A percentile compares a stretch with the other conserved stretches of the same genome.
phyloP scores from a whole-genome alignment of 2,797 vertebrate genomes.

The Diglossa cyanea region DNA sequence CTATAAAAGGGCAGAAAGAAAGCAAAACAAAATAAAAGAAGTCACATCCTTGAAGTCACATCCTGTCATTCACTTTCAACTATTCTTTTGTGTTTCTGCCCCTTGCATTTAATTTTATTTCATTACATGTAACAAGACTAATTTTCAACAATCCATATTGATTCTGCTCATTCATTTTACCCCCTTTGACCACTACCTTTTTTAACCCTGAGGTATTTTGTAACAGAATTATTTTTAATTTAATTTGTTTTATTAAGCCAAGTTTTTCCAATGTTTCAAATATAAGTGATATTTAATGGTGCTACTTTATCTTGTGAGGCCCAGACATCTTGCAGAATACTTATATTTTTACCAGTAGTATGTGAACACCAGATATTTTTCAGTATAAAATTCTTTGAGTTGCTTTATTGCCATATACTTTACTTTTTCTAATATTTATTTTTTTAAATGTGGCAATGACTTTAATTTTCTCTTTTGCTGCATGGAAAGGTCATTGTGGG shows the following conservation, averaged over 20 bases:
- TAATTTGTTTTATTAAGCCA: background rate
- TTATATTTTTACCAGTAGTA: background rate
- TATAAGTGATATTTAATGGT: background rate
- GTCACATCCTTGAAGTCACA: background rate
- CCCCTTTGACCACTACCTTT: background rate
- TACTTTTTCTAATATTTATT: background rate
- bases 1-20: background rate
- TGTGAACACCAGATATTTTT: background rate
- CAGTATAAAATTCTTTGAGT: background rate
- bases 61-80: background rate
- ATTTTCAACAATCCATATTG: background rate
- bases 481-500: background rate
- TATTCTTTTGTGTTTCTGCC: background rate
- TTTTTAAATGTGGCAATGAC: background rate
- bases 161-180: background rate
- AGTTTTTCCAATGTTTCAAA: background rate
- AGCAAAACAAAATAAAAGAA: background rate
- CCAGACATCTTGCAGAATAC: background rate
- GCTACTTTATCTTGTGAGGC: background rate
- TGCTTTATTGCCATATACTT: background rate
- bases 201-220: background rate
- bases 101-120: background rate
- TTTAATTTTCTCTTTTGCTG: background rate
- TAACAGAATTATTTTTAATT: background rate
- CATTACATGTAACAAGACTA: background rate